Evolutionary conservation across 1,140 invertebrate genomes (phyloP), one percentile per base, ranked within the genome.

Genomic region (Heliothis virescens): DNA sequence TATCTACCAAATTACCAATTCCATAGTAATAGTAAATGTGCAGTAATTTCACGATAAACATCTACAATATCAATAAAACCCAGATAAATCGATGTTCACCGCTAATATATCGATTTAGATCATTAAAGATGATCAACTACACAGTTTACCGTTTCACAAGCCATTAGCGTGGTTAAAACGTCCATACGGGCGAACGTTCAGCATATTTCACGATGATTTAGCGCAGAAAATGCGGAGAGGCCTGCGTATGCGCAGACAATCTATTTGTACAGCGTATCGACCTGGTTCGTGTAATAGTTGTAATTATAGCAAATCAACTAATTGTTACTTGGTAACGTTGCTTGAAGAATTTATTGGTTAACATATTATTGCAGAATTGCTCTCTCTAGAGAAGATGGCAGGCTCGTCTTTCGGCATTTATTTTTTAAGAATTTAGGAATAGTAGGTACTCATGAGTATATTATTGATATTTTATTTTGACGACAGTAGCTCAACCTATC

Each of bases 131-230:
- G 47, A 71, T 47, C 62, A 55, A 59, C 34, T 62, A 21, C 21
- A 29, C 55, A 73, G 71, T 75, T 60, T 62, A 62, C 72, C 72
- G 72, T 60, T 48, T 62, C 72, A 10, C 71, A 34, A n/a, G 57
- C 57, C 47, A 75, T 75, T 62, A 75, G 34, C 41, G 21, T 15
- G 34, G 12, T 18, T 47, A 13, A 60, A 74, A 73, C 60, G 53
- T 41, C 16, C 21, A 11, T 48, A 12, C 41, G 41, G 15, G 15
- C 9, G 15, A 71, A 71, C 55, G 50, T 16, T 71, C 50, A 50
- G 52, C 50, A 75, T 75, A 62, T 75, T 75, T 75, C 72, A 62
- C 72, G 72, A 75, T 62, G 57, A 75, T 75, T 75, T 75, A 62
- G 16, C 34, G 50, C 55, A 60, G 47, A 75, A 59, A 62, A 71